phyloP scores from a whole-genome alignment of 2,113 vertebrate species.

The Puma concolor region DNA sequence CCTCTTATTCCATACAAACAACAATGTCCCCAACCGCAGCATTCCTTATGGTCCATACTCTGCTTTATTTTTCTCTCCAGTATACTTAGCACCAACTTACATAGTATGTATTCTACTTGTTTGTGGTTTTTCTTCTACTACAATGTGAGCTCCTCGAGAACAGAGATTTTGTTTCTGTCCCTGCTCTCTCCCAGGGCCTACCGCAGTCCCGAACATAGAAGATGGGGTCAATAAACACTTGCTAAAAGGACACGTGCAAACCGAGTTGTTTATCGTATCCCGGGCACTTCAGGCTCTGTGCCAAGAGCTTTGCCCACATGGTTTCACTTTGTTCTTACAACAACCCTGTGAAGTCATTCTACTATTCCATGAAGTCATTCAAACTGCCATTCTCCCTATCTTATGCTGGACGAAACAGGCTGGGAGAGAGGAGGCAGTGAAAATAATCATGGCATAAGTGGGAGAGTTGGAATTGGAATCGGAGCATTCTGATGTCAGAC shows the following conservation, averaged over 20 bases:
- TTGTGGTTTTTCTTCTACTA: not conserved
- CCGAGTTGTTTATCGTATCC: rapidly evolving
- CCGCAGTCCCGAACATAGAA: not conserved
- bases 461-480: not conserved
- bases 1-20: not conserved
- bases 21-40: not conserved
- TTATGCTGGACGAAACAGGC: not conserved
- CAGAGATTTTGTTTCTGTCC: not conserved
- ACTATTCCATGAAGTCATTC: not conserved
- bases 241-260: not conserved
- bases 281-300: rapidly evolving
- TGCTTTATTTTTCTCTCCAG: not conserved
- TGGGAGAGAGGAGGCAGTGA: not conserved
- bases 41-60: not conserved
- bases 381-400: not conserved
- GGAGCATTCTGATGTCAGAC: not conserved
- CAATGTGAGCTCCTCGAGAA: not conserved
- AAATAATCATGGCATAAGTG: not conserved
- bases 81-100: not conserved
- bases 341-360: not conserved
- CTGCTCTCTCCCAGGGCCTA: not conserved
- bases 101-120: not conserved
- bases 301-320: not conserved
- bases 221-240: not conserved
- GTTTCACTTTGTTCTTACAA: not conserved